phyloP scores from a whole-genome alignment of 2,113 vertebrate genomes.

The Grus americana region DNA sequence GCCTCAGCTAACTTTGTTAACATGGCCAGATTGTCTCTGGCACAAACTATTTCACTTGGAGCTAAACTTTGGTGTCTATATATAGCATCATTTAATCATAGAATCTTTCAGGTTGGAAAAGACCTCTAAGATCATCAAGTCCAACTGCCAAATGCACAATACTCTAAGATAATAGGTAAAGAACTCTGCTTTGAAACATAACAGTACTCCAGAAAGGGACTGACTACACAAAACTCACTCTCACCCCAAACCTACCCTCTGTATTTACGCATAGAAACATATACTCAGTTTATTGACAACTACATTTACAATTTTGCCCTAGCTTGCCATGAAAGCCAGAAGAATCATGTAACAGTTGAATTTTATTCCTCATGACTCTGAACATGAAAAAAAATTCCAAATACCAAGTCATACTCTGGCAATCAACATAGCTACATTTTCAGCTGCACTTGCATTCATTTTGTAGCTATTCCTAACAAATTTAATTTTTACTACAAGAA shows the following conservation, averaged over 20 bases:
- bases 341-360: background rate
- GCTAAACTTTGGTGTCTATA: background rate
- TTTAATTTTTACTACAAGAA: background rate
- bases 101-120: too few relatives aligned
- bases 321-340: background rate
- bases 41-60: background rate
- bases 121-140: too few relatives aligned
- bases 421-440: background rate
- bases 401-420: background rate
- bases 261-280: background rate
- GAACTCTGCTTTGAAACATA: background rate
- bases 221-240: background rate
- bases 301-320: background rate
- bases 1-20: background rate
- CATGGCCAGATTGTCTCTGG: rapidly evolving
- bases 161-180: background rate
- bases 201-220: background rate
- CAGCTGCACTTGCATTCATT: background rate
- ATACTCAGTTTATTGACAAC: background rate
- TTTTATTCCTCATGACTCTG: background rate
- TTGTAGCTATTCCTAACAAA: background rate
- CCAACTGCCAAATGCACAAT: background rate
- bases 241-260: background rate
- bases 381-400: background rate
- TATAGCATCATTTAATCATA: background rate